Conservation (phyloP, 2,797 vertebrate genomes). For the Syndactyla subalaris region DNA sequence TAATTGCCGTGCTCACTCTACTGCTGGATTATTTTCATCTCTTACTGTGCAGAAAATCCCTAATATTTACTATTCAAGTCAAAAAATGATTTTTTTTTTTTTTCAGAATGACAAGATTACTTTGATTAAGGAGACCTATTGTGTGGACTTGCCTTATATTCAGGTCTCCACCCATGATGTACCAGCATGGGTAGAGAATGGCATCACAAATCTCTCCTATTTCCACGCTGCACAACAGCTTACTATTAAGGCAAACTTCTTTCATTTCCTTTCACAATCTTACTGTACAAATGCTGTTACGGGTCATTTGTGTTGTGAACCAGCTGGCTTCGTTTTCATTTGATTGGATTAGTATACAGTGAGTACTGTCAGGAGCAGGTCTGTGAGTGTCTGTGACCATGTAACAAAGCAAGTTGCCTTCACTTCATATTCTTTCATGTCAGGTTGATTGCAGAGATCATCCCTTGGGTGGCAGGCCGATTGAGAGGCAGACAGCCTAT, state of each 20-base stretch:
- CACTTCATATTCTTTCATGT: neutral
- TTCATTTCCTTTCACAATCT: neutral
- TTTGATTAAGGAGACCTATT: neutral
- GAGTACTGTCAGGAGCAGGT: neutral
- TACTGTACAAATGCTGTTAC: neutral
- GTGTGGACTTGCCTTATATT: neutral
- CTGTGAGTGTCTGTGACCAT: fast-evolving
- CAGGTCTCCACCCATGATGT: neutral
- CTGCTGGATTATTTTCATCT: neutral
- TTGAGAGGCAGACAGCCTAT: neutral
- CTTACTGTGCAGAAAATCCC: neutral
- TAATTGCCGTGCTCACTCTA: neutral
- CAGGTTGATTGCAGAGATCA: neutral
- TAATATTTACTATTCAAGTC: neutral
- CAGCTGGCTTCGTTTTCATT: neutral
- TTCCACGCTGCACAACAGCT: fast-evolving
- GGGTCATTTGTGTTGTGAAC: neutral
- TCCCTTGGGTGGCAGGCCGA: neutral
- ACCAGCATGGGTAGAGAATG: neutral
- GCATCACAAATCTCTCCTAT: neutral
- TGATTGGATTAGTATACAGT: neutral
- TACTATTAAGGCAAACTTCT: neutral
- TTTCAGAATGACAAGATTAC: neutral
- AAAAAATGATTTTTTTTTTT: neutral
- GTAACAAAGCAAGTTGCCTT: neutral